phyloP scores from a whole-genome alignment of 2,797 vertebrate genomes.

The Trachurus trachurus region DNA sequence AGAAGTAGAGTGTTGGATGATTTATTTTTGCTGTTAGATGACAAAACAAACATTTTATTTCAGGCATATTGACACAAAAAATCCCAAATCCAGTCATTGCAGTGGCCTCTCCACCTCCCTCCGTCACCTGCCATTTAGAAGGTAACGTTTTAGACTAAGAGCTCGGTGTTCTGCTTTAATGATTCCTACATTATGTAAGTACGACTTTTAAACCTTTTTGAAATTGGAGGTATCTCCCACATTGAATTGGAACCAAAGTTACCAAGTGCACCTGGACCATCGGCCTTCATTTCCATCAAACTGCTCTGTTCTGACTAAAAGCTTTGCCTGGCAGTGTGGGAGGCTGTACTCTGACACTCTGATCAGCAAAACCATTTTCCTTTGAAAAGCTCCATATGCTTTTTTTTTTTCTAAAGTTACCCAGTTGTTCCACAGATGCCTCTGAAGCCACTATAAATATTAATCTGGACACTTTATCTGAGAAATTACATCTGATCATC shows the following conservation, averaged over 20 bases:
- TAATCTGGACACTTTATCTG: background rate
- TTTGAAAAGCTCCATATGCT: background rate
- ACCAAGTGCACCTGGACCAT: slow-evolving; percentile 13
- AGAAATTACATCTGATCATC: background rate
- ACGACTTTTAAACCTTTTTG: slow-evolving; percentile 36
- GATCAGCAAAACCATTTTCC: background rate
- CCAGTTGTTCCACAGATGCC: background rate
- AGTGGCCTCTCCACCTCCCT: background rate
- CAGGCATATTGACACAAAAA: background rate
- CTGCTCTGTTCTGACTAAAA: slow-evolving; percentile 36
- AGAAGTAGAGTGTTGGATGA: too few species aligned
- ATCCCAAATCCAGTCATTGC: background rate
- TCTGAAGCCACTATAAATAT: background rate
- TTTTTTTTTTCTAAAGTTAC: background rate
- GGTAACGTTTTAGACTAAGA: background rate
- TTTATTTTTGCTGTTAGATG: background rate
- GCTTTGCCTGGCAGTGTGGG: slow-evolving; percentile 15
- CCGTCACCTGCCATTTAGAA: slow-evolving; percentile 29
- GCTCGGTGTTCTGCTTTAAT: slow-evolving; percentile 12
- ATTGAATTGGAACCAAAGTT: slow-evolving; percentile 7
- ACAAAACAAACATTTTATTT: background rate
- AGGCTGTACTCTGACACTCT: background rate
- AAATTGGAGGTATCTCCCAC: slow-evolving; percentile 26
- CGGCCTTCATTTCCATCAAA: slow-evolving; percentile 37
- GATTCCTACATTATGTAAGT: slow-evolving; percentile 29